Evolutionary conservation across 2,113 vertebrate species (phyloP).

Genomic region (Struthio camelus): DNA sequence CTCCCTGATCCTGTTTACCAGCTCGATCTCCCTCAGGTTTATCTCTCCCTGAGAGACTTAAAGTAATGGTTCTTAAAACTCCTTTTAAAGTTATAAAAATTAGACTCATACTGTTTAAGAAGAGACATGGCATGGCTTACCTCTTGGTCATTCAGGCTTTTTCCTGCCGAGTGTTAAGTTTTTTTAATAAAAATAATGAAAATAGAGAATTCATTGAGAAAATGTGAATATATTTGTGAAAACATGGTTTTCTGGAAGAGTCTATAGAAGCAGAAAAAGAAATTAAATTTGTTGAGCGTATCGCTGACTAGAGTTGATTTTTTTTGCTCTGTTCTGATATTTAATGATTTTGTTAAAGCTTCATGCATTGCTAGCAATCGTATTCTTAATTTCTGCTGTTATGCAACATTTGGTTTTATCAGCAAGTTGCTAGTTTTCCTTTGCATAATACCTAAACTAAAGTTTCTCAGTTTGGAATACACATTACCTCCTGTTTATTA

Average conservation of each 20-base stretch:
- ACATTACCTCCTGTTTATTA: neutral
- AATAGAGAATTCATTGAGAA: neutral
- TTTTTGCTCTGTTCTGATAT: neutral
- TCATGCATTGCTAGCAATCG: neutral
- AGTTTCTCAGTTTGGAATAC: neutral
- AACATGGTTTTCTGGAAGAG: neutral
- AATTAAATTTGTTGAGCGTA: neutral
- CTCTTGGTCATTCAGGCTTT: neutral
- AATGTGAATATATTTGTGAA: neutral
- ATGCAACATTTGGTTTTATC: neutral
- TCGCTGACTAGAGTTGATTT: neutral
- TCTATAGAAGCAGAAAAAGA: neutral
- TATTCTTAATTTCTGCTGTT: conserved; percentile 1
- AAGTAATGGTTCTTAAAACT: neutral
- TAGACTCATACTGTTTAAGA: neutral
- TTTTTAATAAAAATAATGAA: neutral
- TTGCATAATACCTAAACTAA: neutral
- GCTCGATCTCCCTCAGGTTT: neutral
- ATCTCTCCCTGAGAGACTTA: neutral
- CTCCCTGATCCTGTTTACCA: neutral
- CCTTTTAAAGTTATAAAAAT: neutral
- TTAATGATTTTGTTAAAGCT: neutral
- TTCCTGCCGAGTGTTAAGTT: neutral
- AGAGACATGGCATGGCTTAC: neutral
- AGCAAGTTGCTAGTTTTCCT: neutral